These are phyloP conservation scores for Drosophila littoralis DNA, from an alignment of 1,140 invertebrate species.

Conservation along the genomic window DNA sequence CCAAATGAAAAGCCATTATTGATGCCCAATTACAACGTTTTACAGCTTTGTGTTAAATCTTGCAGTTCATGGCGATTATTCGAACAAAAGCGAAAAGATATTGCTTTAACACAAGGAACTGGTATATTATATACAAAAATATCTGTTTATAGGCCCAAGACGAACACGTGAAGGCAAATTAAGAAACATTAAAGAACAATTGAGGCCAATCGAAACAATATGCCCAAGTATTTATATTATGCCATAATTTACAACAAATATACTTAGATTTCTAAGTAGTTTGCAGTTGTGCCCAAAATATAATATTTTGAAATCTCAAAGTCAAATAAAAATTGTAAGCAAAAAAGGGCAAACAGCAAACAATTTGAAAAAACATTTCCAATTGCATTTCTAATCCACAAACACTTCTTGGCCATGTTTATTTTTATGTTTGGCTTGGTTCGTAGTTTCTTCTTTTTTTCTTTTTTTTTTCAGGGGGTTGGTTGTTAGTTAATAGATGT, in stretches of 20 bases:
- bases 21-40: neutral
- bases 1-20: neutral
- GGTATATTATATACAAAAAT: no score
- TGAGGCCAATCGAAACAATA: no score
- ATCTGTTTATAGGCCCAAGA: no score
- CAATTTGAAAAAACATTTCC: constrained; percentile 9
- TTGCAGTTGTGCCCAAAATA: no score
- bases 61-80: no score
- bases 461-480: constrained; percentile 9
- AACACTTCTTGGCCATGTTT: constrained; percentile 22
- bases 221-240: no score
- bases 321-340: neutral
- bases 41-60: no score
- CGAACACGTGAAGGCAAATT: no score
- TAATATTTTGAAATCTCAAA: neutral
- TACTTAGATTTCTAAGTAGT: no score
- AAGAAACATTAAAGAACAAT: no score
- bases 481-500: constrained; percentile 28
- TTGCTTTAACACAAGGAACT: no score
- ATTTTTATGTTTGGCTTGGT: constrained; percentile 25
- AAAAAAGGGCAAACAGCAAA: constrained; percentile 10
- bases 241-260: no score
- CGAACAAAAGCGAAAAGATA: neutral
- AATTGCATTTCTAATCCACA: constrained; percentile 44
- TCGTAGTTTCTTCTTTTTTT: neutral